Percentiles rank a stretch among this genome's conserved stretches.
Conservation (phyloP, 2,797 vertebrate species). For the Aphelocoma californica region DNA sequence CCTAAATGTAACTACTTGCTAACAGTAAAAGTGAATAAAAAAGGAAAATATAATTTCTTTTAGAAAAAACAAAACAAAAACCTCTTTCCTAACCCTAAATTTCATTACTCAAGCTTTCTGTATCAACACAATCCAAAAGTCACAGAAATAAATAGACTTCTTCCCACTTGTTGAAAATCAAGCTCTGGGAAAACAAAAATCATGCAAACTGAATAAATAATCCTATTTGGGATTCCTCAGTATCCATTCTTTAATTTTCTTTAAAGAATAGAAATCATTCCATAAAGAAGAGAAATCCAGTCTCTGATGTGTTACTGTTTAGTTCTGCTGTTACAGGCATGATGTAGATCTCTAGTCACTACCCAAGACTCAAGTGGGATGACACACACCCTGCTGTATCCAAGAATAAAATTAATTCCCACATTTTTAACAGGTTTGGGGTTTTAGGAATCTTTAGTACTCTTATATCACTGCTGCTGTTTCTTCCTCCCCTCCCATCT, state of each 20-base stretch:
- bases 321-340: neutral
- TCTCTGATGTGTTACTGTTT: neutral
- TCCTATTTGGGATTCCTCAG: neutral
- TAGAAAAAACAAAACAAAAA: neutral
- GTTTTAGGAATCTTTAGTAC: neutral
- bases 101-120: neutral
- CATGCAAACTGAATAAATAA: neutral
- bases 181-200: neutral
- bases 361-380: neutral
- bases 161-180: neutral
- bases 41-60: neutral
- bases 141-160: neutral
- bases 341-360: neutral
- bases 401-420: neutral
- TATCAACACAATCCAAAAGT: neutral
- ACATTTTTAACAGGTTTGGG: neutral
- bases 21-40: neutral
- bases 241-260: neutral
- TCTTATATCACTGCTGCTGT: neutral
- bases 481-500: neutral
- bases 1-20: neutral
- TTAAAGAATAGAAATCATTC: neutral
- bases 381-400: neutral
- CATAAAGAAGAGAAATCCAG: neutral
- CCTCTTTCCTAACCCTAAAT: neutral